These are phyloP conservation scores for Lymantria dispar DNA, from an alignment of 2,888 invertebrate genomes.

Conservation along the genomic window DNA sequence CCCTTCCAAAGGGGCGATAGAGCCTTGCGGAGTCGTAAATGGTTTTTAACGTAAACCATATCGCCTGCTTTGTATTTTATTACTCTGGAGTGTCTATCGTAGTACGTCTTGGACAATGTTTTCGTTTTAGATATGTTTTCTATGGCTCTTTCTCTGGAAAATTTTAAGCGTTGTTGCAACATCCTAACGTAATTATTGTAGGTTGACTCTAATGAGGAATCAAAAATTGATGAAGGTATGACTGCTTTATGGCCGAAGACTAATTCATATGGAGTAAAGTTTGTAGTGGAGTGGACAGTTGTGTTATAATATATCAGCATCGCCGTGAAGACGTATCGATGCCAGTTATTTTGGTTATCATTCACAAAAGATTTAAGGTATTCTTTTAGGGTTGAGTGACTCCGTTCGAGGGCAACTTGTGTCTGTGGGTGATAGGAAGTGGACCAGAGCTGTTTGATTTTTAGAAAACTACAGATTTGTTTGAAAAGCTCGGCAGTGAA, in stretches of 20 bases:
- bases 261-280: not conserved
- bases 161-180: too few species aligned
- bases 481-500: not conserved
- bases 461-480: conserved; percentile 8
- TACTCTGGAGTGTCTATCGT: too few species aligned
- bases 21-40: too few species aligned
- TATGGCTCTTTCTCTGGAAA: too few species aligned
- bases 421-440: conserved; percentile 5
- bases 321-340: not conserved
- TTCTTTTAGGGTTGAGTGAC: conserved; percentile 24
- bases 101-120: too few species aligned
- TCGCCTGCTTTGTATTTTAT: too few species aligned
- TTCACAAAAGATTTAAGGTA: not conserved
- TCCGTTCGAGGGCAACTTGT: conserved; percentile 10
- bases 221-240: too few species aligned
- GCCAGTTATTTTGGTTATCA: not conserved
- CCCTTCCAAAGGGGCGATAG: too few species aligned
- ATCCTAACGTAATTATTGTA: too few species aligned
- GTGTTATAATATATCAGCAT: not conserved
- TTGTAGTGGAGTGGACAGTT: not conserved
- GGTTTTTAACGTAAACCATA: too few species aligned
- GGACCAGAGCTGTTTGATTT: conserved; percentile 10
- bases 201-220: too few species aligned
- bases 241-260: not conserved
- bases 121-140: too few species aligned